phyloP scores from a whole-genome alignment of 2,797 vertebrate genomes.

The Acanthis flammea region DNA sequence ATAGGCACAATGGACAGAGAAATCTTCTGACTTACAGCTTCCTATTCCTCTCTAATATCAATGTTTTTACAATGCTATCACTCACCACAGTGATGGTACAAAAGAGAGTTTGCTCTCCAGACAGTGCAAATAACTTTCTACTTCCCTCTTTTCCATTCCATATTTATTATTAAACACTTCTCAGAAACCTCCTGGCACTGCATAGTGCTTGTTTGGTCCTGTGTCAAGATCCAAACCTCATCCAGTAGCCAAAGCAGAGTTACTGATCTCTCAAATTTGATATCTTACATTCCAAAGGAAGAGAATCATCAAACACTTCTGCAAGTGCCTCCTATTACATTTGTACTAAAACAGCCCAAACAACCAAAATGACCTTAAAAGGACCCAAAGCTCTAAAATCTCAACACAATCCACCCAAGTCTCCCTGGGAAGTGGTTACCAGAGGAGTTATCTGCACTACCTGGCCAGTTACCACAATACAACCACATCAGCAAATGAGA shows the following conservation, averaged over 20 bases:
- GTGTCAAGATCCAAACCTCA: not conserved
- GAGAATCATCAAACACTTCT: not conserved
- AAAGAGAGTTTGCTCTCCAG: not conserved
- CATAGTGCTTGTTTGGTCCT: fast-evolving
- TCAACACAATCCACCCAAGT: fast-evolving
- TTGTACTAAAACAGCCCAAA: not conserved
- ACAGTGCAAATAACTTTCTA: not conserved
- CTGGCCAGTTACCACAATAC: fast-evolving
- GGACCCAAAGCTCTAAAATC: not conserved
- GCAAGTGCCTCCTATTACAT: not conserved
- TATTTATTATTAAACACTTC: not conserved
- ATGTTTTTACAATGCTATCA: not conserved
- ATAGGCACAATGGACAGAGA: not conserved
- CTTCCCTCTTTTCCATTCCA: not conserved
- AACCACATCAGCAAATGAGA: not conserved
- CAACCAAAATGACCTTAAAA: not conserved
- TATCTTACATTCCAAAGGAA: not conserved
- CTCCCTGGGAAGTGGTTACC: not conserved
- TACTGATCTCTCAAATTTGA: not conserved
- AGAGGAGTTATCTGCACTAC: not conserved
- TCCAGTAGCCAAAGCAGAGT: fast-evolving
- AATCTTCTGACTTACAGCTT: not conserved
- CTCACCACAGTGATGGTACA: not conserved
- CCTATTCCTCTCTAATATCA: not conserved
- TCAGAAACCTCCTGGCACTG: not conserved